These are phyloP conservation scores for Hemiprocne comata DNA, from an alignment of 2,113 vertebrate genomes.

Conservation along the genomic window DNA sequence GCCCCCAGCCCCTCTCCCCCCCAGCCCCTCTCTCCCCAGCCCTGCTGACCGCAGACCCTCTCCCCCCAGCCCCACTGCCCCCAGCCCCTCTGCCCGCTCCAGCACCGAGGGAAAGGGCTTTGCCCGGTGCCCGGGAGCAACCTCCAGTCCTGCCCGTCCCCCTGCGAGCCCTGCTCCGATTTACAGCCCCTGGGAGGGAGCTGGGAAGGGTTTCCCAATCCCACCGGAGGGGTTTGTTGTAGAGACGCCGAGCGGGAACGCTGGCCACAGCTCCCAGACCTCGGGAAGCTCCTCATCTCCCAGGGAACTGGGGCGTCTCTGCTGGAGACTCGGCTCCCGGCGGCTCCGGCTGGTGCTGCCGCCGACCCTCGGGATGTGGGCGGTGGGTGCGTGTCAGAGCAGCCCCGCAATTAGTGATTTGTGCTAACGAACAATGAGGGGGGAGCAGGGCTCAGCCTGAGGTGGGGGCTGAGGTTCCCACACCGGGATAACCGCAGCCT, in stretches of 20 bases:
- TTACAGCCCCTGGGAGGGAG: neutral
- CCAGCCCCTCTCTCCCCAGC: too few species aligned
- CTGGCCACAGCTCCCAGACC: neutral
- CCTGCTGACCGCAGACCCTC: too few species aligned
- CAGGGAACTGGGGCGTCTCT: neutral
- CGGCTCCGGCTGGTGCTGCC: too few species aligned
- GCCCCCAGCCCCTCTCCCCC: too few species aligned
- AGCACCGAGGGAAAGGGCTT: fast-evolving
- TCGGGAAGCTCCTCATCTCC: neutral
- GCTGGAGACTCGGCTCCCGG: too few species aligned
- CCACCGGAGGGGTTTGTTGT: neutral
- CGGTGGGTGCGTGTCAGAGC: neutral
- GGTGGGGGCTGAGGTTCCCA: neutral
- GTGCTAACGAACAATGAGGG: neutral
- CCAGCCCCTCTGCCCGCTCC: neutral
- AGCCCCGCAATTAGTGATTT: neutral
- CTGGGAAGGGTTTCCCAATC: neutral
- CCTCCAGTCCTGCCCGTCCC: neutral
- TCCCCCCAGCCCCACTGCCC: too few species aligned
- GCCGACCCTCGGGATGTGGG: too few species aligned
- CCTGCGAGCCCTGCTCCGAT: neutral
- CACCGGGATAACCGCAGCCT: too few species aligned
- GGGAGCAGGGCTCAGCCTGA: neutral
- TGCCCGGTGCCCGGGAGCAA: fast-evolving
- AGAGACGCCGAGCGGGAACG: too few species aligned